These are phyloP conservation scores for Parauchenoglanis punctatus DNA, from an alignment of 2,797 vertebrate genomes.

Conservation along the genomic window DNA sequence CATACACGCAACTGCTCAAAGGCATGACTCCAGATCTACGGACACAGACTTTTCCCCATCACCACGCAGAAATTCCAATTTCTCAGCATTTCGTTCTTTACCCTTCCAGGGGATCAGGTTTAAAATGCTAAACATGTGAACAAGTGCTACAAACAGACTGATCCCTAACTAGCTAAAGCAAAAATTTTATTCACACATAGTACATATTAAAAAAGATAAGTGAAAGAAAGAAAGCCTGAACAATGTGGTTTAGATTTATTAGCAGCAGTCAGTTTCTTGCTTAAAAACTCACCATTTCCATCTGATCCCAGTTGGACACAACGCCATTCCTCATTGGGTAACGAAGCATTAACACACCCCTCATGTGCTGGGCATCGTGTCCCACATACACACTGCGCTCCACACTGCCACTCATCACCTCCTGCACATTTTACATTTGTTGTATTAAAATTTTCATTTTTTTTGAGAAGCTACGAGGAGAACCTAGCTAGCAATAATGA, in stretches of 20 bases:
- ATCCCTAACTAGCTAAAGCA: too few species aligned
- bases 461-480: background rate
- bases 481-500: background rate
- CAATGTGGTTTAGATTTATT: background rate
- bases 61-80: background rate
- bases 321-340: constrained; percentile 76
- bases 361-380: constrained; percentile 77
- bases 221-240: too few species aligned
- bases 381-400: constrained; percentile 72
- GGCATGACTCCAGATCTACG: constrained; percentile 76
- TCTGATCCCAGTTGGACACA: constrained; percentile 77
- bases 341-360: constrained; percentile 74
- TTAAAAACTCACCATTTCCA: constrained; percentile 71
- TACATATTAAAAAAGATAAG: too few species aligned
- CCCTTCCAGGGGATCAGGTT: background rate
- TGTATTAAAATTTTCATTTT: too few species aligned
- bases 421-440: constrained; percentile 58
- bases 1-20: constrained; percentile 74
- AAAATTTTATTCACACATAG: too few species aligned
- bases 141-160: too few species aligned
- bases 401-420: constrained; percentile 68
- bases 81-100: background rate
- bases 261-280: background rate
- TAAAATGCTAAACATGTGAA: background rate
- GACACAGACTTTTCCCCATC: background rate